Evolutionary conservation across 1,140 invertebrate species (phyloP), one percentile per base, ranked within the genome.

Genomic region (Aphis gossypii): DNA sequence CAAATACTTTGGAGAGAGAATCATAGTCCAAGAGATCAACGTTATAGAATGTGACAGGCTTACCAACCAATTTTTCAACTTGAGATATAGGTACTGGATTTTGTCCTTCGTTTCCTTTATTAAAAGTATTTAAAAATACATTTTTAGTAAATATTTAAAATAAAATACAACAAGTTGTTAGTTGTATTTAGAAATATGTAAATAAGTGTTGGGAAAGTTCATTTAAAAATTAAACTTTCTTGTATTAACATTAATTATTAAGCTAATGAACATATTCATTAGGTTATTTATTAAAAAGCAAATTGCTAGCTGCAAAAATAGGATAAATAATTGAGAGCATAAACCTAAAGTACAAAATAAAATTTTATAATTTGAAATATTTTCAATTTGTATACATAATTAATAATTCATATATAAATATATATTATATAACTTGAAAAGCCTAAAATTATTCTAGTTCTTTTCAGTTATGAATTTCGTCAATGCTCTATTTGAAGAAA

Each of bases 51-150:
- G 96, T 95, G 23, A 99, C 95, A 93, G 95, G 96, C 95, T 97
- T 97, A 41, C 97, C 97, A 48, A 97, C 97, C 87, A 99, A 96
- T 94, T 97, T 96, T 95, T 99, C 97, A 2, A 99, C 97, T 93
- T 98, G 96, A 91, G 95, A 95, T n/a, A 99, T 95, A 56, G 97
- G 96, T 95, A 97, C 97, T 7, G 98, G 98, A 94, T 98, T 97
- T 94, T 96, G 38, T 93, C 92, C 92, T 56, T 93, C 48, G 21
- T 30, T 97, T 48, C 97, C 97, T 51, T 18, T 20, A 68, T 68
- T 44, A 60, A 90, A 41, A 90, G 20, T 38, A 25, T 68, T 54
- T 41, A 41, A 30, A 41, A 90, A 88, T 35, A 35, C 51, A 48
- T 18, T 23, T 1, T n/a, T 48, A 30, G 18, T 30, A 38, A 38